phyloP scores from a whole-genome alignment of 2,113 vertebrate species.

The Grus americana region DNA sequence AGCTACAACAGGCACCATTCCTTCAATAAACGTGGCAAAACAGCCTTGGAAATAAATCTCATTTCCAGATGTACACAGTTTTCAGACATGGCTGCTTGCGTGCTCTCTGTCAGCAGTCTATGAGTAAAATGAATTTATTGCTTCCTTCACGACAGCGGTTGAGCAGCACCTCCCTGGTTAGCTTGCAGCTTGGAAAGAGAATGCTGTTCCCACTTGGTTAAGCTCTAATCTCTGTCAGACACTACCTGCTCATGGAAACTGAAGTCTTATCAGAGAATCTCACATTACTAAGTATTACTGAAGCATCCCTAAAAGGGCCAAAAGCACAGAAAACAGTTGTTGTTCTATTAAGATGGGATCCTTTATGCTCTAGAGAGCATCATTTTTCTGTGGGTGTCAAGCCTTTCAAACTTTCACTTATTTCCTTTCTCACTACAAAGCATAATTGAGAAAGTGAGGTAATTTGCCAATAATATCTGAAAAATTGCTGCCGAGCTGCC shows the following conservation, averaged over 20 bases:
- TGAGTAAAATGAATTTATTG: background rate
- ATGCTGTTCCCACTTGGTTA: background rate
- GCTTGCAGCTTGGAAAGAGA: background rate
- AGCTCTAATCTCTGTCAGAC: background rate
- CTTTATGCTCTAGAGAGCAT: background rate
- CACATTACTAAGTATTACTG: accelerated
- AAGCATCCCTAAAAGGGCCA: background rate
- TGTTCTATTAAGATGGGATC: background rate
- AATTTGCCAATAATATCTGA: background rate
- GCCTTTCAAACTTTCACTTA: background rate
- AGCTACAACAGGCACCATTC: background rate
- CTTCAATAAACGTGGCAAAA: background rate
- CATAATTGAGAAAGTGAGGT: background rate
- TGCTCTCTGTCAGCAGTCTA: background rate
- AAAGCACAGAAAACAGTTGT: background rate
- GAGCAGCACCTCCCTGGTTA: background rate
- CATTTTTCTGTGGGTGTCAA: background rate
- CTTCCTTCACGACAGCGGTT: background rate
- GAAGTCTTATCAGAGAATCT: background rate
- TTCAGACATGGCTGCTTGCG: background rate
- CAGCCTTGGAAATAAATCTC: background rate
- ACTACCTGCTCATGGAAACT: background rate
- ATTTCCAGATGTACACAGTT: background rate
- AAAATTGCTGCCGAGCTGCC: background rate
- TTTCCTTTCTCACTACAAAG: background rate